Base-by-base conservation (phyloP, 2,888 invertebrate species). In the Trichacis sp. region DNA sequence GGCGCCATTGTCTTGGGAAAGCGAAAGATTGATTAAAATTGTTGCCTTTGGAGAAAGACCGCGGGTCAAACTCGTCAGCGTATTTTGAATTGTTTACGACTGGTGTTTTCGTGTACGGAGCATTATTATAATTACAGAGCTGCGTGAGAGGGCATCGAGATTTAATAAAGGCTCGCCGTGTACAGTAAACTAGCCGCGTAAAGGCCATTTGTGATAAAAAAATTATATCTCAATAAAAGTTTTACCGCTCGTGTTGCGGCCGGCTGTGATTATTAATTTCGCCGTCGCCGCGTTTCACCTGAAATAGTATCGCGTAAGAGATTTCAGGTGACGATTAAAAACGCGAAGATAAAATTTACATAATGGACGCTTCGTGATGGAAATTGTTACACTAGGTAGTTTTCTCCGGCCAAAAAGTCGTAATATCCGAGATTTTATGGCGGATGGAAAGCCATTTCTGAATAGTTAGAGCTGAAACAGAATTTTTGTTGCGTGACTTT, bases 161-260 rank as follows among this genome's bases (percentile, higher is more conserved):
- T 40, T 40, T 6, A 40, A 40, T 40, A 15, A 40, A 9, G 14
- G 12, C 15, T 15, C n/a, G n/a, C n/a, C n/a, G n/a, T n/a, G n/a
- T n/a, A n/a, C n/a, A n/a, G 40, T 40, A 40, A 40, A 15, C 40
- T 15, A 6, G n/a, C 33, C 33, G n/a, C 33, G 33, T 6, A 40
- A 40, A 12, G 15, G 15, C 40, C 40, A 15, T 15, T 15, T 40
- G 40, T 40, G 14, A 40, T 40, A 40, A 40, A 45, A 20, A 45
- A 45, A 42, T 45, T 18, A 18, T 20, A 45, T 14, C 20, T 19
- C 20, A 45, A 45, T 45, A 45, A 45, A 45, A 45, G 20, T 45
- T 45, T 42, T 45, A 45, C 42, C 18, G 42, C 15, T 18, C 45
- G 20, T 45, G 45, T 12, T 14, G 15, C 15, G n/a, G 19, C 6